Evolutionary conservation across 2,888 invertebrate species (phyloP), one percentile per base, ranked within the genome.

Genomic region (Nudaria mundana): DNA sequence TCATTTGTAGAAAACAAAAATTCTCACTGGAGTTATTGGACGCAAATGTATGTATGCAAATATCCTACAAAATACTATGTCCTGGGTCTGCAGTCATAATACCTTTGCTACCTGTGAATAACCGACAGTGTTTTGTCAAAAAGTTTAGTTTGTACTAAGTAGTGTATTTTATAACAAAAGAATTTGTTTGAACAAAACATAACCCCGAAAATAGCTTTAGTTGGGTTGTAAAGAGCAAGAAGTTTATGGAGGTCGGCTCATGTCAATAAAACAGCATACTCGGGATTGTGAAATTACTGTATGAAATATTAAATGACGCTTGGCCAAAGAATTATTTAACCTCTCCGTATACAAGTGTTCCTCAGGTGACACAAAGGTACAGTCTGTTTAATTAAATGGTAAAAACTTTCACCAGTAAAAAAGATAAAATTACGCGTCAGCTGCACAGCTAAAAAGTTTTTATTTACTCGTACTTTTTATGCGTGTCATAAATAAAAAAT

Each of bases 251-350:
- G 71, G 71, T 64, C 66, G 54, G 45, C 37, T 40, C 36, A 40
- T 42, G 52, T 52, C 66, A 64, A 74, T 74, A 74, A 77, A 76
- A 64, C 13, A 14, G 5, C 14, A 38, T 31, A 49, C 47, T 52
- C 51, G 57, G 54, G 52, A 44, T 38, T 44, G 63, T 52, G 48
- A 66, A 68, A 76, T 76, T 72, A 68, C 69, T 51, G 55, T 54
- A 71, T 76, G 59, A 76, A 77, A 78, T 72, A 76, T 77, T 77
- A 63, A 76, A 64, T 56, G 58, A 49, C 34, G 44, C 47, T 59
- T 62, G 66, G 61, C 71, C 68, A 42, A 52, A 54, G 53, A 52
- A 45, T 47, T 57, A 57, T 59, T 59, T 48, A 50, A 18, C n/a
- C 32, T 41, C 11, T 13, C 37, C 39, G 30, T 28, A 40, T 12